Percentiles rank a stretch among this genome's conserved stretches.
These are phyloP conservation scores for Bombus vancouverensis DNA, from an alignment of 1,140 invertebrate species.

Conservation along the genomic window DNA sequence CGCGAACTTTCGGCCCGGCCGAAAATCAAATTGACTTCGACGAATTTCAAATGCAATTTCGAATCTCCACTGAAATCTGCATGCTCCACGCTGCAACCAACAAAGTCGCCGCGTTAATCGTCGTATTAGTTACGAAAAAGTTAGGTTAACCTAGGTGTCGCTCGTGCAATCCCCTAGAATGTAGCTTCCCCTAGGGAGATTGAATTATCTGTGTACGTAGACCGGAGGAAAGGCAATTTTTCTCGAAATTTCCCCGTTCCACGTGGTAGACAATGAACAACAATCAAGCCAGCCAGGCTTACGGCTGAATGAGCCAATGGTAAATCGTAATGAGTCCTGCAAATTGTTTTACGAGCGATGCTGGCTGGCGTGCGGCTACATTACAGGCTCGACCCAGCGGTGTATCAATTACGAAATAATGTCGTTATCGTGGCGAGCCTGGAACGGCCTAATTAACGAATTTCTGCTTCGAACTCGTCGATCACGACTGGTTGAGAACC, in stretches of 20 bases:
- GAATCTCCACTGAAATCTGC: slow-evolving; percentile 48
- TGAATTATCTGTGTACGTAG: neutral
- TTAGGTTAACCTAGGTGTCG: neutral
- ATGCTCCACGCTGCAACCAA: neutral
- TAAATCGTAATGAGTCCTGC: slow-evolving; percentile 57
- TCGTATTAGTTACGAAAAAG: neutral
- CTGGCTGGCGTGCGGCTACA: slow-evolving; percentile 36
- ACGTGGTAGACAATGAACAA: neutral
- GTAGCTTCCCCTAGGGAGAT: neutral
- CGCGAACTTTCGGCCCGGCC: slow-evolving; percentile 46
- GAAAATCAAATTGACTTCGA: slow-evolving; percentile 47
- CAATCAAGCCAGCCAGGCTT: slow-evolving; percentile 3
- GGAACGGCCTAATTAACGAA: slow-evolving; percentile 57
- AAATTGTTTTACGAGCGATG: slow-evolving; percentile 54
- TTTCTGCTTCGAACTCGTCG: slow-evolving; percentile 1
- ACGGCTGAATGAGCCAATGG: slow-evolving; percentile 9
- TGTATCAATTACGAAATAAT: slow-evolving; percentile 64
- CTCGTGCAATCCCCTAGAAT: neutral
- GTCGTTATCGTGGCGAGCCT: slow-evolving; percentile 49
- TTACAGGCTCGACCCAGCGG: slow-evolving; percentile 28
- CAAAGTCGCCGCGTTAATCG: neutral
- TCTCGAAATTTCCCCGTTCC: too few relatives aligned
- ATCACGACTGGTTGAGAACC: slow-evolving; percentile 36
- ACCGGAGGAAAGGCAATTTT: neutral
- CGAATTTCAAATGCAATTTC: slow-evolving; percentile 55